phyloP scores from a whole-genome alignment of 2,113 vertebrate species.

The Dicentrarchus labrax region DNA sequence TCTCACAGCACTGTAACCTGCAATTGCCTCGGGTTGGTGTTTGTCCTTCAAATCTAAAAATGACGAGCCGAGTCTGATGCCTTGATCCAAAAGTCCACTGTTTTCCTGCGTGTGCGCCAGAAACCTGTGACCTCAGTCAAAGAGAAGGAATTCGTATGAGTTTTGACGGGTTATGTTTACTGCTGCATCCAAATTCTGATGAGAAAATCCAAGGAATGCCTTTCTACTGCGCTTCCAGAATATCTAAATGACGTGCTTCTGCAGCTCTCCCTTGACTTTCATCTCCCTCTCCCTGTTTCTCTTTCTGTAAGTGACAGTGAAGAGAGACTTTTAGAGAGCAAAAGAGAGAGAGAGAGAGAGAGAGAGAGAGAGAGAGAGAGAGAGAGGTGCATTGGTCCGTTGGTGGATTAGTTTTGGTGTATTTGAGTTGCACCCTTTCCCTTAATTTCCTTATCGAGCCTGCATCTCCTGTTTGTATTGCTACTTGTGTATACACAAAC shows the following conservation, averaged over 20 bases:
- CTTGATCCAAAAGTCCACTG: conserved; percentile 41
- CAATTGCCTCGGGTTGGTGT: conserved; percentile 48
- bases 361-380: neutral
- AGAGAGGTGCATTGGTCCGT: conserved; percentile 17
- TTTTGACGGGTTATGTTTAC: conserved; percentile 22
- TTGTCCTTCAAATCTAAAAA: conserved; percentile 40
- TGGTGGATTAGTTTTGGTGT: conserved; percentile 60
- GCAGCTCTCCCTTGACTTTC: conserved; percentile 18
- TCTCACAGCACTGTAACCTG: conserved; percentile 46
- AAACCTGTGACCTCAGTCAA: conserved; percentile 30
- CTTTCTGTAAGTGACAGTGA: conserved; percentile 15
- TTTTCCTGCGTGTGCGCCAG: conserved; percentile 8
- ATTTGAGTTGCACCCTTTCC: conserved; percentile 87
- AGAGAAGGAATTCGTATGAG: conserved; percentile 10
- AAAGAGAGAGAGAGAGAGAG: neutral
- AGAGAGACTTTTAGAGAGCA: neutral
- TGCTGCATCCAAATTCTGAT: conserved; percentile 29
- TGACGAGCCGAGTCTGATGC: neutral
- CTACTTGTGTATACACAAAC: conserved; percentile 75
- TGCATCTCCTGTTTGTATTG: conserved; percentile 84
- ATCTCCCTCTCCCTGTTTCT: conserved; percentile 16
- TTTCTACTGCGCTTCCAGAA: conserved; percentile 22
- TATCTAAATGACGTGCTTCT: conserved; percentile 32
- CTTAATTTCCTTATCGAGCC: conserved; percentile 84
- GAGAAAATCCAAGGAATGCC: conserved; percentile 50